These are phyloP conservation scores for Hapalemur alaotrensis DNA, from an alignment of 2,797 vertebrate genomes.

Conservation along the genomic window DNA sequence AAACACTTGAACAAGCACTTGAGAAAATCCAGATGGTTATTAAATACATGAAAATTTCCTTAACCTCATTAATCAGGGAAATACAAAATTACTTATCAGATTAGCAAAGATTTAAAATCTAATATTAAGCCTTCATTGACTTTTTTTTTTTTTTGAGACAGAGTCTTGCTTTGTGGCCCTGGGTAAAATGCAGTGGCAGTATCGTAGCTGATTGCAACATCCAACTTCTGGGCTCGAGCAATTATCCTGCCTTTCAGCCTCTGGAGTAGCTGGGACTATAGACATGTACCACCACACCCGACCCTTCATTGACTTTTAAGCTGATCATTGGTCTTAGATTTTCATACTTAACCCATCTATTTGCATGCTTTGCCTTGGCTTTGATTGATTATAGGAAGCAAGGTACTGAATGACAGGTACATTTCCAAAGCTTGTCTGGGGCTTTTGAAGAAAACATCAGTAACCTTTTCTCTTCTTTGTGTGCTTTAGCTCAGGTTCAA, in stretches of 20 bases:
- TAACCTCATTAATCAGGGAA: neutral
- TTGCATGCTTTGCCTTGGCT: neutral
- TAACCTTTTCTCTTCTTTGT: neutral
- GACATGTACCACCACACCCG: no score
- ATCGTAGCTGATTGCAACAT: no score
- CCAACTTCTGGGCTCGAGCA: no score
- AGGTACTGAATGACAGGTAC: neutral
- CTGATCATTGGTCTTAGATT: neutral
- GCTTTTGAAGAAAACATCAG: neutral
- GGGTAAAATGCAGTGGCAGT: no score
- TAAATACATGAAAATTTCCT: neutral
- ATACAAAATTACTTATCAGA: neutral
- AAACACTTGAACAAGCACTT: neutral
- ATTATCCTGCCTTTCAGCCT: no score
- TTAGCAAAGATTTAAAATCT: neutral
- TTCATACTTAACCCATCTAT: neutral
- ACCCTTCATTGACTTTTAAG: neutral
- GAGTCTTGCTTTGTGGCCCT: no score
- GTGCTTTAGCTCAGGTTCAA: slow-evolving; percentile 95
- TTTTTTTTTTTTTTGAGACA: neutral
- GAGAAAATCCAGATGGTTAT: neutral
- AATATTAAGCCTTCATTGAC: neutral
- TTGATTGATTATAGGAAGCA: neutral
- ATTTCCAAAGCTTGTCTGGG: neutral
- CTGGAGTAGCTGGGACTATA: no score